phyloP scores from a whole-genome alignment of 2,113 vertebrate genomes.

The Rhinopithecus roxellana region DNA sequence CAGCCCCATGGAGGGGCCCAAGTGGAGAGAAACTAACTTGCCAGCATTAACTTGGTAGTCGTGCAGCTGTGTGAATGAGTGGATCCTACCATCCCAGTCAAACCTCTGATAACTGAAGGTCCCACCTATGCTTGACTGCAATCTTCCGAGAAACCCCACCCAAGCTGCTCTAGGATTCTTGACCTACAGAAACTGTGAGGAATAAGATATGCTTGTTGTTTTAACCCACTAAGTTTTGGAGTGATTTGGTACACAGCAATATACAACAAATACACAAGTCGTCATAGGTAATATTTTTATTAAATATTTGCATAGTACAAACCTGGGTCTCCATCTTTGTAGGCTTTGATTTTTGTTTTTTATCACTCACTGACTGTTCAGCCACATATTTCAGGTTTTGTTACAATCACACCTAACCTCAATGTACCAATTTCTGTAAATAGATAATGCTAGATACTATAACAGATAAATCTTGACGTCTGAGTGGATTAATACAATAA shows the following conservation, averaged over 20 bases:
- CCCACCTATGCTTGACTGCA: neutral
- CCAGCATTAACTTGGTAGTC: neutral
- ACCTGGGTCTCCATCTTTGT: neutral
- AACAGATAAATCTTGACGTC: neutral
- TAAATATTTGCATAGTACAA: neutral
- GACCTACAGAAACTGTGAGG: neutral
- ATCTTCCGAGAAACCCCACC: neutral
- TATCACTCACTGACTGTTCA: neutral
- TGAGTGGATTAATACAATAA: conserved; percentile 1
- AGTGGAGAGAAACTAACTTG: neutral
- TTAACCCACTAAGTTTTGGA: neutral
- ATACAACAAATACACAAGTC: neutral
- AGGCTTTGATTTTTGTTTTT: conserved; percentile 14
- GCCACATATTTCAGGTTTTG: neutral
- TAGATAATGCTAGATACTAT: neutral
- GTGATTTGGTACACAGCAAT: neutral
- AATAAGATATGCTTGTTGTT: neutral
- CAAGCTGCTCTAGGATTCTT: neutral
- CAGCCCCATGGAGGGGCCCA: neutral
- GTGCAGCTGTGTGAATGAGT: neutral
- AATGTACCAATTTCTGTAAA: neutral
- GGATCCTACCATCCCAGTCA: neutral
- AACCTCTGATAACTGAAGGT: neutral
- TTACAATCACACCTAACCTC: neutral
- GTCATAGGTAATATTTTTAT: neutral